phyloP scores from a whole-genome alignment of 1,140 invertebrate species.

The Conus betulinus region DNA sequence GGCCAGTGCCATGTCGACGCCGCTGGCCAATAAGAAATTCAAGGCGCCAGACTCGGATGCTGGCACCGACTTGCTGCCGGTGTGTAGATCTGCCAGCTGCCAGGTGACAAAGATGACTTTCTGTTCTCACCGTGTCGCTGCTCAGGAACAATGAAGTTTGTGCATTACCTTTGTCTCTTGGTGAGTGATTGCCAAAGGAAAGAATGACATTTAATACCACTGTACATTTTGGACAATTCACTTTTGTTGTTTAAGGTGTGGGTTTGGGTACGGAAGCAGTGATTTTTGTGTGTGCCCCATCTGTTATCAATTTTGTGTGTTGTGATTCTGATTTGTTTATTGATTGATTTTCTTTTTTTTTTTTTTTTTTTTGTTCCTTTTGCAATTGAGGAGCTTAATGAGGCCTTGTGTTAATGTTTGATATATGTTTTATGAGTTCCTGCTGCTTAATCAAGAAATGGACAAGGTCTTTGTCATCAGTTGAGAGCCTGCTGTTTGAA shows the following conservation, averaged over 20 bases:
- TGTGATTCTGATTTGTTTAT: too few species aligned
- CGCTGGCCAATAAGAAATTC: constrained; percentile 55
- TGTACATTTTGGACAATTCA: neutral
- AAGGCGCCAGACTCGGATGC: constrained; percentile 59
- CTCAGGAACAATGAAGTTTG: constrained; percentile 78
- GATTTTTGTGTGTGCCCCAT: neutral
- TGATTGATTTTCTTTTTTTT: too few species aligned
- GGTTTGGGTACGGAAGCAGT: neutral
- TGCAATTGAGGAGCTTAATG: too few species aligned
- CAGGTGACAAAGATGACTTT: constrained; percentile 75
- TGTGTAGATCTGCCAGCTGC: constrained; percentile 79
- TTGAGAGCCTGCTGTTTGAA: too few species aligned
- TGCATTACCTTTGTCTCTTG: constrained; percentile 78
- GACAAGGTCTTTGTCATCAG: too few species aligned
- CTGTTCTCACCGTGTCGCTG: constrained; percentile 79
- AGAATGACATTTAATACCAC: neutral
- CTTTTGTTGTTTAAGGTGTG: neutral
- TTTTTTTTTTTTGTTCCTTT: too few species aligned
- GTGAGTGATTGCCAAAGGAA: constrained; percentile 63
- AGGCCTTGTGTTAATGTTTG: too few species aligned
- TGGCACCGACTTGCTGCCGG: constrained; percentile 72
- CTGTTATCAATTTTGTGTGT: too few species aligned
- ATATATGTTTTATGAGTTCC: too few species aligned
- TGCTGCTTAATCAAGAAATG: too few species aligned
- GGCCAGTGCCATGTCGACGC: constrained; percentile 55